These are phyloP conservation scores for Sarcoramphus papa DNA, from an alignment of 2,797 vertebrate genomes.

Conservation along the genomic window DNA sequence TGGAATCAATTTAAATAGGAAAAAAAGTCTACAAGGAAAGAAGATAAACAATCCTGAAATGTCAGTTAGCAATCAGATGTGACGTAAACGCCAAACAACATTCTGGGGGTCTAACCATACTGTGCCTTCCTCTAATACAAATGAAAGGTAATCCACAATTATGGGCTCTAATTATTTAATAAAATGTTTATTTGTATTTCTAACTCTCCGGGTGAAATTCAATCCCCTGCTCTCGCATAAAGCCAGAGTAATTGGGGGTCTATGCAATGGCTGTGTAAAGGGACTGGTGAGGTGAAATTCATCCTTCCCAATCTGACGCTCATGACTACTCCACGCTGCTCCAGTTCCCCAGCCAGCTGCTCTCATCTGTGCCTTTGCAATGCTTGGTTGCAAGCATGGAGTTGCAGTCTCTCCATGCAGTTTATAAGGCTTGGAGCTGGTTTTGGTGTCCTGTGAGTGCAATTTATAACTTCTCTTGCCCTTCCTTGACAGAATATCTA, in stretches of 20 bases:
- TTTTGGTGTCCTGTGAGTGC: background rate
- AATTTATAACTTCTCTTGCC: background rate
- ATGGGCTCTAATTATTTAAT: constrained; percentile 41
- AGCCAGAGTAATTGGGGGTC: background rate
- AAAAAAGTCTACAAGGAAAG: background rate
- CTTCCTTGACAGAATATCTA: background rate
- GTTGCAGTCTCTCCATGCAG: background rate
- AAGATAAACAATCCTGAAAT: constrained; percentile 15
- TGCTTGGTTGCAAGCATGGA: background rate
- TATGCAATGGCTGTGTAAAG: background rate
- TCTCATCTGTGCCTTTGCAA: background rate
- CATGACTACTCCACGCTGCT: accelerated
- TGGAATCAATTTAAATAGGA: constrained; percentile 29
- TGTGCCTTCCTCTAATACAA: background rate
- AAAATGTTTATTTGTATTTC: constrained; percentile 53
- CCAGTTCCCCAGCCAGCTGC: background rate
- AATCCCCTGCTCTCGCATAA: background rate
- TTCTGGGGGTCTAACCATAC: background rate
- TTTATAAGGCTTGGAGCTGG: background rate
- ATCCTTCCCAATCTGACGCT: background rate
- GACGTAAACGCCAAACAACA: background rate
- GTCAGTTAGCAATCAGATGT: constrained; percentile 35
- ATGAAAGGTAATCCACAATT: constrained; percentile 33
- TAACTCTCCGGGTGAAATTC: constrained; percentile 35
- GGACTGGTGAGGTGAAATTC: constrained; percentile 16